phyloP scores from a whole-genome alignment of 1,140 invertebrate species.

The Apocrypta bakeri region DNA sequence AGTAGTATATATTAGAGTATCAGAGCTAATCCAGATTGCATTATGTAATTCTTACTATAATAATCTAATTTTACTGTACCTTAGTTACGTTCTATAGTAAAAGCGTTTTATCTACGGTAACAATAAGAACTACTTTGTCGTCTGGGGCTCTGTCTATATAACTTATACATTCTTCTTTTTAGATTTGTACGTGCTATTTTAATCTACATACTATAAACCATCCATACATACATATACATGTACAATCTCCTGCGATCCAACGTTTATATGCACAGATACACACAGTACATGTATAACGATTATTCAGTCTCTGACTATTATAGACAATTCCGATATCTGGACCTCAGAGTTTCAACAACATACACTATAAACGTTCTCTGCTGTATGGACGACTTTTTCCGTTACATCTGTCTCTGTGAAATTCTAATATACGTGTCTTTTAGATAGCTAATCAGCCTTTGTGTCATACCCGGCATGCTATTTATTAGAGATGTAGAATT shows the following conservation, averaged over 20 bases:
- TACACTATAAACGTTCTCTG: conserved; percentile 41
- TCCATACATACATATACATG: neutral
- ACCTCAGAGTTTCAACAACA: conserved; percentile 19
- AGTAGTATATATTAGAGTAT: conserved; percentile 41
- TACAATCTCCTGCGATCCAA: conserved; percentile 42
- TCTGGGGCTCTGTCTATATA: conserved; percentile 40
- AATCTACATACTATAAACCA: neutral
- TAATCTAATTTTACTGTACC: conserved; percentile 15
- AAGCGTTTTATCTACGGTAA: conserved; percentile 37
- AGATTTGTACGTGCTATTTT: conserved; percentile 10
- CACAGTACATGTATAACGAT: conserved; percentile 7
- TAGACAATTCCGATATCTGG: conserved; percentile 21
- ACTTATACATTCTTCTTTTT: neutral
- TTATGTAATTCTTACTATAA: conserved; percentile 17
- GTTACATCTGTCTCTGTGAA: conserved; percentile 74
- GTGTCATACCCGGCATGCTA: conserved; percentile 33
- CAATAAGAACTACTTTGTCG: conserved; percentile 15
- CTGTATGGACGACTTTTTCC: conserved; percentile 63
- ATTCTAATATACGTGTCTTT: conserved; percentile 55
- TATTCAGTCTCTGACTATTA: conserved; percentile 18
- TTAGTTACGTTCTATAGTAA: conserved; percentile 9
- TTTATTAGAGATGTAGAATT: conserved; percentile 26
- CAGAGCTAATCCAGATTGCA: conserved; percentile 10
- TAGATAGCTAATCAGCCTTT: conserved; percentile 38
- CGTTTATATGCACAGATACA: conserved; percentile 20